Evolutionary conservation across 1,140 invertebrate genomes (phyloP).

Genomic region (Papilio xuthus): DNA sequence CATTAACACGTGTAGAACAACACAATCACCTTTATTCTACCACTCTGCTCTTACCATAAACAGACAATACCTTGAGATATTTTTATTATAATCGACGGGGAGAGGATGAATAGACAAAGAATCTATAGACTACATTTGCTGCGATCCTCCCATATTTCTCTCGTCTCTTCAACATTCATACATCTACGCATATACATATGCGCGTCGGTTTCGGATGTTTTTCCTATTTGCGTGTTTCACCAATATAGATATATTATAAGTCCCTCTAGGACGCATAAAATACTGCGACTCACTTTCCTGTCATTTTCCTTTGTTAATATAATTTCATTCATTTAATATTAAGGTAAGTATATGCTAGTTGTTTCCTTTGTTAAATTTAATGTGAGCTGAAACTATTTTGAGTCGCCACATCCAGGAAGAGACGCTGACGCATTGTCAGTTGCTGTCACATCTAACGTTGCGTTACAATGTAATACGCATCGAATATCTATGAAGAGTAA

Average conservation of each 20-base stretch:
- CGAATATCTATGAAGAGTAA: not conserved
- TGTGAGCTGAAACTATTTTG: not conserved
- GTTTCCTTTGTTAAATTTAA: slow-evolving; percentile 1
- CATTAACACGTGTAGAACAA: not conserved
- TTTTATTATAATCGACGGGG: not conserved
- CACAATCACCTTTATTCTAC: not conserved
- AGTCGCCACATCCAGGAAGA: slow-evolving; percentile 15
- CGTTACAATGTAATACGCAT: not conserved
- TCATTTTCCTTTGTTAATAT: not conserved
- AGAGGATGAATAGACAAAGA: too few species aligned
- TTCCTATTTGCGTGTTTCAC: too few species aligned
- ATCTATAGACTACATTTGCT: too few species aligned
- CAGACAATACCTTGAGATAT: not conserved
- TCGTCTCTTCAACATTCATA: too few species aligned
- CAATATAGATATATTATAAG: too few species aligned
- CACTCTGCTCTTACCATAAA: not conserved
- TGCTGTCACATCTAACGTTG: not conserved
- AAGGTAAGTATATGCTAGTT: not conserved
- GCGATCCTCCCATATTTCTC: too few species aligned
- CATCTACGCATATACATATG: too few species aligned
- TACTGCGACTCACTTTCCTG: too few species aligned
- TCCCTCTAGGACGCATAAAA: too few species aligned
- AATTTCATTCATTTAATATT: not conserved
- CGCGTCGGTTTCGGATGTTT: too few species aligned
- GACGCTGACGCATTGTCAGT: slow-evolving; percentile 6